Percentiles rank a stretch among this genome's conserved stretches.
Evolutionary conservation across 1,140 invertebrate species (phyloP).

Genomic region (Drosophila varians): DNA sequence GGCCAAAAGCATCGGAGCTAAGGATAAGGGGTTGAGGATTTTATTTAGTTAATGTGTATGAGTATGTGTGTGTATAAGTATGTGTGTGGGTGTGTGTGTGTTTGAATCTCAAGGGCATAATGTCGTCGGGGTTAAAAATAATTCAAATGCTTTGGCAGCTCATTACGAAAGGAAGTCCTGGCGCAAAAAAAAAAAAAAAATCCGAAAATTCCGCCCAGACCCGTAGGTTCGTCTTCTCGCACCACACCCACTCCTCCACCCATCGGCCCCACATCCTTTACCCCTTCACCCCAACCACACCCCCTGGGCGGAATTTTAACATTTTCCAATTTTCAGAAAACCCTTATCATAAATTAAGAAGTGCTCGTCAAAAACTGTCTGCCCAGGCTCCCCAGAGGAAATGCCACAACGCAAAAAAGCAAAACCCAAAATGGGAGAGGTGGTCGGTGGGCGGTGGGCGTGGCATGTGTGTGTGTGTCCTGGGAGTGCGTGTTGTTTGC

Average conservation of each 20-base stretch:
- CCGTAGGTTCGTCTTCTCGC: constrained; percentile 68
- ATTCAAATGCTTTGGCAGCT: constrained; percentile 82
- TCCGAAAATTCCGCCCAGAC: constrained; percentile 38
- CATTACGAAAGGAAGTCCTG: constrained; percentile 63
- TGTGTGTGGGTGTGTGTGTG: constrained; percentile 26
- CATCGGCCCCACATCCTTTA: not conserved
- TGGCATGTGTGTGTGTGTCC: constrained; percentile 23
- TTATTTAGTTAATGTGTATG: no score
- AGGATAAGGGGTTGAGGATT: constrained; percentile 8
- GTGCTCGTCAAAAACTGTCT: constrained; percentile 82
- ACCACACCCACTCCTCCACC: constrained; percentile 5
- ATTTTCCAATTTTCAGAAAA: constrained; percentile 82
- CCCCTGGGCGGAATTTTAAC: constrained; percentile 62
- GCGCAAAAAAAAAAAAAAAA: no score
- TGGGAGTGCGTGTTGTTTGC: constrained; percentile 62
- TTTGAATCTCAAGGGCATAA: constrained; percentile 81
- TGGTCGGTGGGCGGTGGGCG: constrained; percentile 1
- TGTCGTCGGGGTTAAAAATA: constrained; percentile 83
- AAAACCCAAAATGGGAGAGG: not conserved
- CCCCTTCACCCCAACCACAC: constrained; percentile 1
- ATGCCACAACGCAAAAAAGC: not conserved
- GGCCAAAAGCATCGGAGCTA: constrained; percentile 18
- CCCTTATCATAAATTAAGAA: constrained; percentile 83
- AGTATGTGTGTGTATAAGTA: not conserved
- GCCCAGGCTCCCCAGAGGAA: constrained; percentile 48